Evolutionary conservation across 2,113 vertebrate species (phyloP).

Genomic region (Cnemophilus loriae): DNA sequence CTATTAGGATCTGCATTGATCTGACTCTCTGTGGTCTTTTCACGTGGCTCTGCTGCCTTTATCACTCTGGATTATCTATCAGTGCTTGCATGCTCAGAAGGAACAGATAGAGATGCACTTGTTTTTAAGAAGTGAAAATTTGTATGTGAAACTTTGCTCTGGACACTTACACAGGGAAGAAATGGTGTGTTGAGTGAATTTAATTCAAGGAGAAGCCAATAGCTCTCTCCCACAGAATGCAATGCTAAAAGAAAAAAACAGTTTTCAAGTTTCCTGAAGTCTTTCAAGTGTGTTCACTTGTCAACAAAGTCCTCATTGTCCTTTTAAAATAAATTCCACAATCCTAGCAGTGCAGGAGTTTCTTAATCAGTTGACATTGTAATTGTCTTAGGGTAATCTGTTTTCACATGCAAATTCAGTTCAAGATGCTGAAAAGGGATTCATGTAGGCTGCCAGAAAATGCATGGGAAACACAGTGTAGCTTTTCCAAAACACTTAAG

Average conservation of each 20-base stretch:
- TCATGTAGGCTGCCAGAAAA: slow-evolving; percentile 22
- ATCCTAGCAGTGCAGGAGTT: neutral
- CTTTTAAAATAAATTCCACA: neutral
- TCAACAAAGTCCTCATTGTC: neutral
- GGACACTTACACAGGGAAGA: neutral
- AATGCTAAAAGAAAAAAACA: neutral
- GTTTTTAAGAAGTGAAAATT: neutral
- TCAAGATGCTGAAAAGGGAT: slow-evolving; percentile 16
- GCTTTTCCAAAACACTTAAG: neutral
- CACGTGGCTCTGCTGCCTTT: neutral
- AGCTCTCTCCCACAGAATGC: neutral
- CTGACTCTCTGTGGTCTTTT: neutral
- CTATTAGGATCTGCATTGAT: neutral
- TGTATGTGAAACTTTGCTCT: neutral
- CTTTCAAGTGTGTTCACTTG: neutral
- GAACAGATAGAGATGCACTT: neutral
- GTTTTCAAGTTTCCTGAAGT: neutral
- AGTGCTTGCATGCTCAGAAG: neutral
- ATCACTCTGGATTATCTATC: neutral
- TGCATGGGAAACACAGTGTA: slow-evolving; percentile 34
- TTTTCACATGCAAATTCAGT: slow-evolving; percentile 52
- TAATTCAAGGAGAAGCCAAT: neutral
- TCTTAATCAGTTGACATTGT: slow-evolving; percentile 10
- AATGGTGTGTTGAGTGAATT: neutral
- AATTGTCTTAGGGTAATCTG: slow-evolving; percentile 20